Evolutionary conservation across 2,888 invertebrate genomes (phyloP), one percentile per base, ranked within the genome.

Genomic region (Napeogenes inachia): DNA sequence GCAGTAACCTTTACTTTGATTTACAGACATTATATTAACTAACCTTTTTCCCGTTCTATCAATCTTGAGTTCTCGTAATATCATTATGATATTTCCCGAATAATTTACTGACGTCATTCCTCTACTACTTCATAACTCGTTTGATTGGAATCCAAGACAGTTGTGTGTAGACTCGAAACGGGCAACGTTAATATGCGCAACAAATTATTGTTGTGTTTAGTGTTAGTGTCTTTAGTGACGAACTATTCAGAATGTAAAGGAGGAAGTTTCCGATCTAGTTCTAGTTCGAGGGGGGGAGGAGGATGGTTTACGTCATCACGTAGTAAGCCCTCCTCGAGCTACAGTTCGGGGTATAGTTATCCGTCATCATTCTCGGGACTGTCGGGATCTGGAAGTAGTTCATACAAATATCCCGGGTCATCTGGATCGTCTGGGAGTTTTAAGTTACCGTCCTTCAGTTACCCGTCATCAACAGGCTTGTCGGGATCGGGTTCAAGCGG

Each of bases 131-230:
- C 68, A 59, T 71, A 67, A 69, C 59, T 42, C 53, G 56, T 50
- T 50, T 75, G 72, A 75, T 71, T 75, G 72, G 67, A 74, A 70
- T 68, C 67, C 45, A 32, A 72, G 71, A 67, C 69, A 68, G 71
- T 71, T 57, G 59, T 53, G 54, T 64, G 70, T 68, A 73, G 73
- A 72, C 74, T 68, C 69, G 75, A 71, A 45, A 65, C 69, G 68
- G 71, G 64, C 64, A 68, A 72, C 68, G 64, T 68, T 70, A 77
- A 71, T 65, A 87, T 87, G 87, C 82, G 77, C 75, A 82, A 75
- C 77, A 84, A 77, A 70, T 58, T 79, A 70, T 71, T 86, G 78
- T 79, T 85, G 76, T 80, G 82, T 73, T 76, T 87, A 13, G 75
- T 85, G 61, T 67, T 85, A 64, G 70, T 76, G 64, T 76, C 76